These are phyloP conservation scores for Cyprinodon tularosa DNA, from an alignment of 2,113 vertebrate species.

Conservation along the genomic window DNA sequence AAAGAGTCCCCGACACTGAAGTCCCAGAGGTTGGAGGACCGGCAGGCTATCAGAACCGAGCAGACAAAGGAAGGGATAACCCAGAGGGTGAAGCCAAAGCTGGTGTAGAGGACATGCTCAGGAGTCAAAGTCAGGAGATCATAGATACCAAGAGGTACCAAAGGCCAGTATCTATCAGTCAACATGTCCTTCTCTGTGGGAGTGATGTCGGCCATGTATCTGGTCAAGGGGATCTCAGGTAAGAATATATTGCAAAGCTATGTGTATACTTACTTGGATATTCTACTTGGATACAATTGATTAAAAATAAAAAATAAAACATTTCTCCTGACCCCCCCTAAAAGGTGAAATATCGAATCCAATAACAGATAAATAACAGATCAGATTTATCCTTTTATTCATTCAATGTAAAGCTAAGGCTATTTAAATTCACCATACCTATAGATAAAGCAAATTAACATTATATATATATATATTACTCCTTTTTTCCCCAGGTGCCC, in stretches of 20 bases:
- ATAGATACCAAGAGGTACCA: neutral
- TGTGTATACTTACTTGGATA: neutral
- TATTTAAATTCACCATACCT: neutral
- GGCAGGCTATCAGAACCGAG: no score
- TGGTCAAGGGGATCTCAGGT: neutral
- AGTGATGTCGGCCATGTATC: neutral
- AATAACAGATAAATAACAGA: neutral
- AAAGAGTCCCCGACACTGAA: no score
- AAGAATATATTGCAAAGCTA: neutral
- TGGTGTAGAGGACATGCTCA: no score
- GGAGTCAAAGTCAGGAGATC: no score
- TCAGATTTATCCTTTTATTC: constrained; percentile 11
- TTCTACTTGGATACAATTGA: no score
- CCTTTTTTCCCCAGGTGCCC: constrained; percentile 79
- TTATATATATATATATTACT: no score
- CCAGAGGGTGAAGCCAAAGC: no score
- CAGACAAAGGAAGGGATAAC: no score
- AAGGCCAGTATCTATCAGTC: neutral
- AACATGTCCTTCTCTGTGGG: neutral
- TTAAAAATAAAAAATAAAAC: no score
- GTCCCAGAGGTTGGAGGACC: no score
- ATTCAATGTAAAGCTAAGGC: constrained; percentile 3
- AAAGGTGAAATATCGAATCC: neutral
- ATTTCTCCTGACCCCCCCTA: no score
- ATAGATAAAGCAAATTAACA: no score